phyloP scores from a whole-genome alignment of 2,888 invertebrate species.

The Agriotes lineatus region DNA sequence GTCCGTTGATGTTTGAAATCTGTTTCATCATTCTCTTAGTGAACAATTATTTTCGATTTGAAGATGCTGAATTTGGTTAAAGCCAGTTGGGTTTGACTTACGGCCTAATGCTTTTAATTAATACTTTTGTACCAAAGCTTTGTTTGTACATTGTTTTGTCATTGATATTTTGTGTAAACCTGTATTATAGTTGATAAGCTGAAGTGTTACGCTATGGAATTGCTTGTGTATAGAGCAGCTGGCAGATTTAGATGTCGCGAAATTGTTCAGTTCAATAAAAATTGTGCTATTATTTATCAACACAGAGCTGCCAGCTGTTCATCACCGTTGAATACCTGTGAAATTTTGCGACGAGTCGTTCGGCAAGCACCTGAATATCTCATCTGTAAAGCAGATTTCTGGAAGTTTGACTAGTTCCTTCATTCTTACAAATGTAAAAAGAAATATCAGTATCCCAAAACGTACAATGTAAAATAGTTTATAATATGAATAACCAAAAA shows the following conservation, averaged over 20 bases:
- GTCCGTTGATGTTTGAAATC: not conserved
- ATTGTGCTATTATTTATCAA: no score
- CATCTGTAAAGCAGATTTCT: not conserved
- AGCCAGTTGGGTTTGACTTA: not conserved
- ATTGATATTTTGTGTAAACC: constrained; percentile 7
- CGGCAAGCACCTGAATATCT: not conserved
- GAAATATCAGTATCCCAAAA: constrained; percentile 5
- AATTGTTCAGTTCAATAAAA: no score
- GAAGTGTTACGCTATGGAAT: not conserved
- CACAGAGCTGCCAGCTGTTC: no score
- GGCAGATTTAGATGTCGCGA: not conserved
- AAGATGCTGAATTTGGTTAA: not conserved
- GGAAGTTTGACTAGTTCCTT: not conserved
- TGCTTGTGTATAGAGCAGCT: not conserved
- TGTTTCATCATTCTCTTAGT: not conserved
- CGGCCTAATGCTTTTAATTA: constrained; percentile 13
- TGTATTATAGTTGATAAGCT: not conserved
- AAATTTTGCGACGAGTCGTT: no score
- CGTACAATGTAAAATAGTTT: constrained; percentile 7
- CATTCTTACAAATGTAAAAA: not conserved
- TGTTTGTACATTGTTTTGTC: not conserved
- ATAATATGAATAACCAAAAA: constrained; percentile 11
- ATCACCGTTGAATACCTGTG: no score
- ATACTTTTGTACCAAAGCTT: constrained; percentile 3
- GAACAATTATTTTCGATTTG: not conserved